Evolutionary conservation across 2,113 vertebrate genomes (phyloP).

Genomic region (Illadopsis cleaveri): DNA sequence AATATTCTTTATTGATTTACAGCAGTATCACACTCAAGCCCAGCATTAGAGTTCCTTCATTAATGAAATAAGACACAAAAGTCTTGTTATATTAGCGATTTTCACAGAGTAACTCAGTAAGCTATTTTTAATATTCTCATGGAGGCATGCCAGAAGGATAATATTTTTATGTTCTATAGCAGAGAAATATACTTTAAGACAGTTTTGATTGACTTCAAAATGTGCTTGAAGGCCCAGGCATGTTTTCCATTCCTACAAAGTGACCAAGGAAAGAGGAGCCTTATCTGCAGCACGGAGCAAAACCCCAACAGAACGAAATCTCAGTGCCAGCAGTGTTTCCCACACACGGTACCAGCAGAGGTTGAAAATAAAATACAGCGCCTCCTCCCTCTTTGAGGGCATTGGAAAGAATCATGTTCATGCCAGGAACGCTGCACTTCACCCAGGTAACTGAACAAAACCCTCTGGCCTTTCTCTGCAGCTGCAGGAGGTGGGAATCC

Average conservation of each 20-base stretch:
- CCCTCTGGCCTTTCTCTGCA: not conserved
- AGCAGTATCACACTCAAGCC: constrained; percentile 44
- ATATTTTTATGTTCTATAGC: constrained; percentile 53
- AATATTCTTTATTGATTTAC: constrained; percentile 52
- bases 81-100: constrained; percentile 41
- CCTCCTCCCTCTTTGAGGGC: not conserved
- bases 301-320: not conserved
- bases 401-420: accelerated
- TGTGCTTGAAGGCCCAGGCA: not conserved
- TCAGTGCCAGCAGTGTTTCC: not conserved
- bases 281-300: not conserved
- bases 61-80: constrained; percentile 55
- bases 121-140: constrained; percentile 64
- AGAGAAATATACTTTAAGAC: constrained; percentile 42
- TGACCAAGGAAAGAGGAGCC: not conserved
- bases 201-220: constrained; percentile 51
- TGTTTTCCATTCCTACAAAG: not conserved
- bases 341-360: accelerated
- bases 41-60: constrained; percentile 6
- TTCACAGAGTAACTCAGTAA: constrained; percentile 55
- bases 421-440: not conserved
- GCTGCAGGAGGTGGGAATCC: not conserved
- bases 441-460: not conserved
- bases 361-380: not conserved
- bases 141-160: constrained; percentile 47